Base-by-base conservation (phyloP, 2,113 vertebrate genomes). In the Macroglossus sobrinus region DNA sequence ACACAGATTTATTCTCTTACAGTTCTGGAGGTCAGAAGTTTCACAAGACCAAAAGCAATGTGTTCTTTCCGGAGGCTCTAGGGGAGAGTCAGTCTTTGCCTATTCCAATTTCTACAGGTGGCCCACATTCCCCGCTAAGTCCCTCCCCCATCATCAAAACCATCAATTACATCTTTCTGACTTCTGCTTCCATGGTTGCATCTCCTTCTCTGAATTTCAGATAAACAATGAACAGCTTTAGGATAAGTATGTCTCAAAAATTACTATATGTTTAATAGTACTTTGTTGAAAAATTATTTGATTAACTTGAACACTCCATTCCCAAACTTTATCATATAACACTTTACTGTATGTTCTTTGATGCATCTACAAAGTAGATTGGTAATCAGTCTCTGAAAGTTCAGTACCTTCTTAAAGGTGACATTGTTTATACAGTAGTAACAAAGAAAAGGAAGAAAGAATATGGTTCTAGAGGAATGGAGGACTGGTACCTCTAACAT, bases 241-340 rank as follows among this genome's bases (percentile, higher is more conserved):
- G 59, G 59, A 63, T 63, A 63, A 63, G 50, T 50, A 35, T 35
- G 66, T 75, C 30, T 57, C 59, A 79, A 53, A 80, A 92, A 76
- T 82, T 66, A 79, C 74, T 50, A 28, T 55, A 22, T 19, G 5
- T 15, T 55, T 64, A 80, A 53, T 2, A 30, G 59, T 64, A 33
- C 50, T 88, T 76, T 85, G 50, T 88, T 64, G 88, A 61, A 24
- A 84, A 71, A 88, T 79, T 94, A 81, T 92, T 84, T 93, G 66
- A 88, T 91, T 85, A 89, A 68, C 33, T 15, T 74, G 74, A 91
- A 82, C 61, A 64, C 19, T 53, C 78, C 5, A 57, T 61, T 76
- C 76, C 61, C 26, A 43, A 38, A 28, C 2, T 16, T 81, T 26
- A 78, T 15, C 19, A 12, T 14, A 33, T 68, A 53, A 92, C 2